Evolutionary conservation across 2,888 invertebrate genomes (phyloP).

Genomic region (Abscondita cerata): DNA sequence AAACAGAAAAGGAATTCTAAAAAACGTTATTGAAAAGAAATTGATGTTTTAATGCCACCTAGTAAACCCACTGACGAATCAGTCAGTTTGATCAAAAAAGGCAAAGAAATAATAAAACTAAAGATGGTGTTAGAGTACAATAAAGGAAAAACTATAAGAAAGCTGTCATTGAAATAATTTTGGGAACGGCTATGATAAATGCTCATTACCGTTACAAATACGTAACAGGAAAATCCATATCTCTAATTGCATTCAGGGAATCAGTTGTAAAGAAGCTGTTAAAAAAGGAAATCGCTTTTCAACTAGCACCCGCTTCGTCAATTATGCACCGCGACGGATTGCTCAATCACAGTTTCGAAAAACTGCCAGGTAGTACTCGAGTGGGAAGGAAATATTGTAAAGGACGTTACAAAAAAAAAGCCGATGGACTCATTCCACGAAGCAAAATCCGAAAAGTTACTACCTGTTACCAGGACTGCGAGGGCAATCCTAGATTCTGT

Average conservation of each 20-base stretch:
- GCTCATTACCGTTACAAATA: not conserved
- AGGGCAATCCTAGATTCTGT: not conserved
- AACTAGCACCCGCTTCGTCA: not conserved
- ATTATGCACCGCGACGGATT: not conserved
- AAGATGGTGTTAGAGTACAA: not conserved
- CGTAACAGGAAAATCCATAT: not conserved
- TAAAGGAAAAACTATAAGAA: conserved; percentile 7
- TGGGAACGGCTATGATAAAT: not conserved
- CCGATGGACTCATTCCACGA: not conserved
- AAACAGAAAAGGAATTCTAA: not conserved
- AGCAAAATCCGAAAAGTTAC: not conserved
- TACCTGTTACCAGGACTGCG: not conserved
- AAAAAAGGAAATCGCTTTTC: not conserved
- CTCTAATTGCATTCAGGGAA: too few species aligned
- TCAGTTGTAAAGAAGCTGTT: not conserved
- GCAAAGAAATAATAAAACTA: not conserved
- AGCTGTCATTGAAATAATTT: not conserved
- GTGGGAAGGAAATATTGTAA: too few species aligned
- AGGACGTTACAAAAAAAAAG: not conserved
- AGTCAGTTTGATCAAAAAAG: not conserved
- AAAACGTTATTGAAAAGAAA: not conserved
- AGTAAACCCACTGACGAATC: not conserved
- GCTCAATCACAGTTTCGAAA: not conserved
- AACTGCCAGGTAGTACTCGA: not conserved
- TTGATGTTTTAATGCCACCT: not conserved